Evolutionary conservation across 2,888 invertebrate species (phyloP), one percentile per base, ranked within the genome.

Genomic region (Epinotia bilunana): DNA sequence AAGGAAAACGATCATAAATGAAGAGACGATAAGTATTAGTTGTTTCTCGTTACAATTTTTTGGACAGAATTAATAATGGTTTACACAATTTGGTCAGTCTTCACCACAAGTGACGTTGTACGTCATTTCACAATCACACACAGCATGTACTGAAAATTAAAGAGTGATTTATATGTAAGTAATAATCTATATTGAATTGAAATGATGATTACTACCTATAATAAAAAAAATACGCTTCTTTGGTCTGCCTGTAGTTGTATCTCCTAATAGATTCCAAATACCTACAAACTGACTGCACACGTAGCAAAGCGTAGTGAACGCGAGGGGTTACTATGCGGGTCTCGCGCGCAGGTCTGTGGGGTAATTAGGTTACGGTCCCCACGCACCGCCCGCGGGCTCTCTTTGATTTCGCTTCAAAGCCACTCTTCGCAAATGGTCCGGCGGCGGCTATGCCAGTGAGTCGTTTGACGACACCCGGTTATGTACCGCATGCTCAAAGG

Each of bases 281-380:
- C 53, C 16, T 53, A 53, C n/a, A 49, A 53, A 53, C 2, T 16
- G n/a, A 39, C 7, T 53, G 53, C n/a, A n/a, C n/a, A 53, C 53
- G 6, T 33, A 23, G 28, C 33, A 61, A 16, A 33, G 23, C 13
- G 39, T 28, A 55, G 53, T 23, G 23, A 13, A 33, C 33, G 53
- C 12, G 53, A 49, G 20, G 68, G 68, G 68, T 58, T 57, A 39
- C 64, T 60, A 64, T 70, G 75, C 76, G 64, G 78, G 78, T 82
- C 82, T 82, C 78, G 77, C 78, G 74, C 64, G 72, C 74, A 78
- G 77, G 77, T 80, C 80, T 80, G 78, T 72, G 72, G 76, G 69
- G 81, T 88, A 88, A 88, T 87, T 85, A 83, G 84, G 85, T 88
- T 88, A 87, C 76, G 78, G 80, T 77, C 83, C 83, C 77, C 65